Base-by-base conservation (phyloP, 2,797 vertebrate species). In the Tolypeutes matacus region DNA sequence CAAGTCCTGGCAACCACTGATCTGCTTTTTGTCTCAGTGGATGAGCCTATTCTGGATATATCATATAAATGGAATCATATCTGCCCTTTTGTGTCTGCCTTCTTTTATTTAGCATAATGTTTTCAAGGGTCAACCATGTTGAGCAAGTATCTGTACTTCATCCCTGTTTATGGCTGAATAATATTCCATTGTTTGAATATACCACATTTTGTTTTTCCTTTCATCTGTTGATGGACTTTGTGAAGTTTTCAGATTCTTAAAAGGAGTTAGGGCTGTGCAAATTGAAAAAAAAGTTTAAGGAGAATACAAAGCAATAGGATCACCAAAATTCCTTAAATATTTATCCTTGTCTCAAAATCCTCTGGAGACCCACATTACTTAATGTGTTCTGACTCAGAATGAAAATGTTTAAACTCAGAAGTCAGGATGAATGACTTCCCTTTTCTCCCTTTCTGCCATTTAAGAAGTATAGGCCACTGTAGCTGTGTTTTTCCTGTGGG, bases 111-210 rank as follows among this genome's bases (percentile, higher is more conserved):
- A 75, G 23, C n/a, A 60, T 73, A 49, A n/a, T 67, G 23, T 62
- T 95, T 87, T 92, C 72, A 92, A 53, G 53, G 81, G 81, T 64
- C 49, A 77, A 67, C 73, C 23, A 9, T 65, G 5, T 67, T 95
- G 18, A 39, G 25, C 3, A 21, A 34, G 4, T 91, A 25, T 78
- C 56, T 17, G 5, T 42, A 60, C 4, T 34, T 81, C 12, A 42
- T 85, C 85, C 27, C 3, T 90, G 36, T 86, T 18, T 51, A 29
- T 75, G 21, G 42, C 58, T 91, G 46, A 49, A 12, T 58, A 77
- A 60, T 62, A 93, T 83, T 77, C 29, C 25, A 12, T 46, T 67
- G 5, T 62, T 36, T 64, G 9, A 1, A 27, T 83, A 20, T n/a
- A 34, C 3, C 1, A 15, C 12, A 21, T 91, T 95, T 94, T 85